phyloP scores from a whole-genome alignment of 1,140 invertebrate genomes.

The Phocides pigmalion region DNA sequence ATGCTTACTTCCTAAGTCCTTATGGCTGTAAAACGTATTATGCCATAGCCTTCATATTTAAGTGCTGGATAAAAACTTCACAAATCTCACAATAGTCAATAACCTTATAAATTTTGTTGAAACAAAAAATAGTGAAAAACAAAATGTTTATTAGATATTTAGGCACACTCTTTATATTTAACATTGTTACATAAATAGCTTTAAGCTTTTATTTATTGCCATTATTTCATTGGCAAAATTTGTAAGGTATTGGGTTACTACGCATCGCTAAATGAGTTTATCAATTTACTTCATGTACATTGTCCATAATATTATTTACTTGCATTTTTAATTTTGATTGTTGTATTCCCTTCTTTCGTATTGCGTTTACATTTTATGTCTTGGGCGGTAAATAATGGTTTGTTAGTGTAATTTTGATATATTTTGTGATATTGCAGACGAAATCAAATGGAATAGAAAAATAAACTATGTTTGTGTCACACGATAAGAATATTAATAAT shows the following conservation, averaged over 20 bases:
- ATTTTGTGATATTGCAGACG: conserved; percentile 3
- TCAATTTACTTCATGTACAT: neutral
- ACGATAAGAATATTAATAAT: conserved; percentile 54
- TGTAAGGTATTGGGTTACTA: conserved; percentile 3
- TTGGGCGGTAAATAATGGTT: neutral
- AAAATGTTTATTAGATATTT: conserved; percentile 17
- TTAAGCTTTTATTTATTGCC: conserved; percentile 15
- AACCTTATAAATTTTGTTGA: conserved; percentile 24
- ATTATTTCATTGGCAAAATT: neutral
- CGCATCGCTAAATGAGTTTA: conserved; percentile 20
- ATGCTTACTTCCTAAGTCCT: neutral
- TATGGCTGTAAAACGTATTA: neutral
- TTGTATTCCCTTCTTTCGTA: too few species aligned
- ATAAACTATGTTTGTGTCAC: conserved; percentile 66
- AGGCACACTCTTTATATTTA: conserved; percentile 2
- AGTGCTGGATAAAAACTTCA: neutral
- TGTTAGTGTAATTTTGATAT: neutral
- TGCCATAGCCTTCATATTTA: neutral
- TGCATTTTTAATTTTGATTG: neutral
- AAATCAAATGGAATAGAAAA: conserved; percentile 37
- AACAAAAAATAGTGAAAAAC: conserved; percentile 3
- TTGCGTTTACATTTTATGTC: neutral
- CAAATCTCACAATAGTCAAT: too few species aligned
- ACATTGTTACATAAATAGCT: conserved; percentile 2
- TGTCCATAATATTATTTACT: neutral